Conservation (phyloP, 2,113 vertebrate genomes). For the Sprattus sprattus region DNA sequence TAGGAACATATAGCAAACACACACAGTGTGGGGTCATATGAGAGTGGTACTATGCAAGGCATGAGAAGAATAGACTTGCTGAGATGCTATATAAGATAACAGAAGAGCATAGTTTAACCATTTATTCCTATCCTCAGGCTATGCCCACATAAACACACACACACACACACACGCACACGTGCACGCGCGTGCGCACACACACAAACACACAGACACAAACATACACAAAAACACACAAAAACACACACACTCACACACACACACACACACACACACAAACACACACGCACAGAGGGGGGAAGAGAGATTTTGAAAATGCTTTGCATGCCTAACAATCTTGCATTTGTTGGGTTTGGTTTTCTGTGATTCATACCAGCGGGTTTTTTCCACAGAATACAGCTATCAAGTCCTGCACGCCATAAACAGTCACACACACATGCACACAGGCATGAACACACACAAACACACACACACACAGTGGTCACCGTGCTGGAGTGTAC, state of each 20-base stretch:
- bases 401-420: too few relatives aligned
- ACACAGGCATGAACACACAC: constrained; percentile 38
- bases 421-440: constrained; percentile 10
- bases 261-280: neutral
- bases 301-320: neutral
- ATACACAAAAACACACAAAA: neutral
- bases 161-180: neutral
- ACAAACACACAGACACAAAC: neutral
- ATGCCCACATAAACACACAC: neutral
- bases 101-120: neutral
- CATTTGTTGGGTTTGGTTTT: neutral
- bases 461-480: constrained; percentile 4
- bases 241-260: neutral
- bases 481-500: constrained; percentile 47
- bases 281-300: neutral
- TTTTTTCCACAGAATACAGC: too few relatives aligned
- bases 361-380: neutral
- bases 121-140: constrained; percentile 15
- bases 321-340: neutral
- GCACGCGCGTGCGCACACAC: too few relatives aligned
- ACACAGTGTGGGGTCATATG: neutral
- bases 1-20: constrained; percentile 24
- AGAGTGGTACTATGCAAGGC: neutral
- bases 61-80: neutral
- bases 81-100: neutral